A percentile compares a stretch with the other conserved stretches of the same genome.
Evolutionary conservation across 2,888 invertebrate genomes (phyloP).

Genomic region (Geotrupes spiniger): DNA sequence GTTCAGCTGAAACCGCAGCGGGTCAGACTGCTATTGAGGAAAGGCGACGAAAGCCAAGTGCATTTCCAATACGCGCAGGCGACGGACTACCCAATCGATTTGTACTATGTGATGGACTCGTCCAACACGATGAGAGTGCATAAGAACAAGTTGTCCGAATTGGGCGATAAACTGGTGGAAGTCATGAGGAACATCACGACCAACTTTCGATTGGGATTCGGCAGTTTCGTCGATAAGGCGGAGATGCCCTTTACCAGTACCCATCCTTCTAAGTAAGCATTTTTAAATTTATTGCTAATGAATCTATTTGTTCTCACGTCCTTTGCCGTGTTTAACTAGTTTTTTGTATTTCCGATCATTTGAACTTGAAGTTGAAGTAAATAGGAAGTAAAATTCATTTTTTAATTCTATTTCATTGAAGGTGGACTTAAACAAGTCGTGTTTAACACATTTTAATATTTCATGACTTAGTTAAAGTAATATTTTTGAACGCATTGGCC

Average conservation of each 20-base stretch:
- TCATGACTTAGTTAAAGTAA: too few species aligned
- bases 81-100: slow-evolving; percentile 74
- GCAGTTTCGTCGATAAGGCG: slow-evolving; percentile 69
- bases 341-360: too few species aligned
- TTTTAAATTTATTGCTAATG: neutral
- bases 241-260: slow-evolving; percentile 57
- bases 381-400: too few species aligned
- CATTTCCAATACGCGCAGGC: slow-evolving; percentile 61
- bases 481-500: too few species aligned
- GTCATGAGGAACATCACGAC: slow-evolving; percentile 59
- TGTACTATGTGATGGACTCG: slow-evolving; percentile 79
- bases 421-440: too few species aligned
- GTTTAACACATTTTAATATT: too few species aligned
- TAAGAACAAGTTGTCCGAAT: slow-evolving; percentile 52
- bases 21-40: slow-evolving; percentile 52
- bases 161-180: slow-evolving; percentile 53
- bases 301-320: neutral
- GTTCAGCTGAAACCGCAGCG: slow-evolving; percentile 59
- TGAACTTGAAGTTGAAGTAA: too few species aligned
- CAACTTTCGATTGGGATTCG: slow-evolving; percentile 65
- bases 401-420: too few species aligned
- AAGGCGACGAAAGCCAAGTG: slow-evolving; percentile 47
- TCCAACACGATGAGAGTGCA: slow-evolving; percentile 68
- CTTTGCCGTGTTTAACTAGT: too few species aligned
- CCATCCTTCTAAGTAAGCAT: slow-evolving; percentile 8